Base-by-base conservation (phyloP, 2,888 invertebrate genomes). In the Cataglyphis altisquamis region DNA sequence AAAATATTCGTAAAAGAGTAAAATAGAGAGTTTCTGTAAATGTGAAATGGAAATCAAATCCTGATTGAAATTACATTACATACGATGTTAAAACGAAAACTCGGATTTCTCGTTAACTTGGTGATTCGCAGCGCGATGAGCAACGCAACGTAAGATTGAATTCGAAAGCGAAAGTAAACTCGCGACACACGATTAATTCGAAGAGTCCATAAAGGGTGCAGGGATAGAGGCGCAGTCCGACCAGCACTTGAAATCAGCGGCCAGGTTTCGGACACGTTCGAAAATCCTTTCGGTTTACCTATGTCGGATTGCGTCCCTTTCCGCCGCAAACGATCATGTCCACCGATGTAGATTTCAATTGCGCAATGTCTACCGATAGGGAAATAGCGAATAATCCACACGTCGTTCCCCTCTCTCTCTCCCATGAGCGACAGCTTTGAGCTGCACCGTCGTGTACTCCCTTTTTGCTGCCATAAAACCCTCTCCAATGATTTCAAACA, bases 331-430 rank as follows among this genome's bases (percentile, higher is more conserved):
- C 88, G 87, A 75, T 87, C 84, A 86, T 87, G 89, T 84, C 84
- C 87, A 89, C 89, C 87, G 89, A 90, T 90, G 92, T 90, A 91
- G 91, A 93, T 93, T 93, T 92, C 92, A 91, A 93, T 93, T 89
- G 91, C 88, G 88, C 90, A 89, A 87, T 92, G 91, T 89, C 90
- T 88, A 89, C 89, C 82, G 89, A 89, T 86, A 89, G 91, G 89
- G 89, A 90, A 90, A n/a, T 52, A 52, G 86, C 87, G 89, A 90
- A 88, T 92, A 91, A 93, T 93, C 93, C 91, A 81, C 72, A 87
- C 86, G 85, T 81, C 77, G 87, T 72, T 8, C 85, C 18, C 18
- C 48, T 6, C 6, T 1, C 6, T 5, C 52, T n/a, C 52, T 52
- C 83, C 81, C 83, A 84, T 80, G 73, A 88, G 86, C 86, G 87